A percentile compares a stretch with the other conserved stretches of the same genome.
These are phyloP conservation scores for Anarsia innoxiella DNA, from an alignment of 2,888 invertebrate genomes.

Conservation along the genomic window DNA sequence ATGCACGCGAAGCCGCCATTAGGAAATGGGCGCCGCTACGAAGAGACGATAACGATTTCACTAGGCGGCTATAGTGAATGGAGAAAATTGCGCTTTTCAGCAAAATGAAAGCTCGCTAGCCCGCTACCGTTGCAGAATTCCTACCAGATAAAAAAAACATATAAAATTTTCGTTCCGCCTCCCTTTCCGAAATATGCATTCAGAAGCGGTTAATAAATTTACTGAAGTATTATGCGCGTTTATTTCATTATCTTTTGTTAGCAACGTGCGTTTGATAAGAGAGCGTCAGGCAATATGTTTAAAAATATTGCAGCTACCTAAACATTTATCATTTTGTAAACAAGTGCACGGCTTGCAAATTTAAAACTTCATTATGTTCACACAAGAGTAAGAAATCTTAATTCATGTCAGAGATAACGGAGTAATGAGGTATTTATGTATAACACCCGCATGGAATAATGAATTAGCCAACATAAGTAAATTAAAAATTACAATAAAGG, in stretches of 20 bases:
- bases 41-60: constrained; percentile 66
- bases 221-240: constrained; percentile 14
- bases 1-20: constrained; percentile 69
- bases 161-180: constrained; percentile 36
- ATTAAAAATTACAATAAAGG: no score
- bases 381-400: no score
- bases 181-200: constrained; percentile 42
- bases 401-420: no score
- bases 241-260: constrained; percentile 14
- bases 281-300: not conserved
- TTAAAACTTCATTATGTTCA: no score
- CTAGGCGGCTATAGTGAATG: constrained; percentile 61
- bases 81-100: constrained; percentile 71
- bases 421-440: no score
- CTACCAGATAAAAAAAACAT: constrained; percentile 48
- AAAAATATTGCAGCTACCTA: constrained; percentile 5
- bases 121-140: constrained; percentile 52
- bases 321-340: constrained; percentile 6
- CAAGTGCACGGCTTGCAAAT: constrained; percentile 13
- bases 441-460: no score
- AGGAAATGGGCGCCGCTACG: constrained; percentile 62
- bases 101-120: constrained; percentile 61
- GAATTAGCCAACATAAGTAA: no score
- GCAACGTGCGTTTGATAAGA: constrained; percentile 7
- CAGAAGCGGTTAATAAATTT: constrained; percentile 39